A percentile compares a stretch with the other conserved stretches of the same genome.
These are phyloP conservation scores for Megaceryle maxima DNA, from an alignment of 2,113 vertebrate species.

Conservation along the genomic window DNA sequence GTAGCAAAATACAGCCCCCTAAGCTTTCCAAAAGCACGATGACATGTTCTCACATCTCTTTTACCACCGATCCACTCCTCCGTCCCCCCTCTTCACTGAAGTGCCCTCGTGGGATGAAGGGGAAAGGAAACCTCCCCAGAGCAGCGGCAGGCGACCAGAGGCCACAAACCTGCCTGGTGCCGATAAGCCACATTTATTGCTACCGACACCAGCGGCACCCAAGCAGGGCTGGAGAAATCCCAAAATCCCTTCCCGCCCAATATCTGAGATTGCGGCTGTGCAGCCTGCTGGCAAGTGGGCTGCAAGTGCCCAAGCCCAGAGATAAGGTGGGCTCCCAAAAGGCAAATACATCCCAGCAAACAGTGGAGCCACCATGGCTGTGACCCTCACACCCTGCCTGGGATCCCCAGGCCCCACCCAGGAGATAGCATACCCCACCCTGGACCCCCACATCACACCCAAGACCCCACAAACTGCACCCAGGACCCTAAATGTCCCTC, in stretches of 20 bases:
- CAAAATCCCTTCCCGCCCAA: neutral
- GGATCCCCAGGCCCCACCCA: neutral
- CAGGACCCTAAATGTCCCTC: neutral
- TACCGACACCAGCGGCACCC: neutral
- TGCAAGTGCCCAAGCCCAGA: rapidly evolving
- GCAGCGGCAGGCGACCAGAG: neutral
- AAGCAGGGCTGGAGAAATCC: neutral
- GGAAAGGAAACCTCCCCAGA: neutral
- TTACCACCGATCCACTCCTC: neutral
- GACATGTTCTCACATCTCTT: rapidly evolving
- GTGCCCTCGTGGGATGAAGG: neutral
- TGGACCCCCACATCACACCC: neutral
- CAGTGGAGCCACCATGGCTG: rapidly evolving
- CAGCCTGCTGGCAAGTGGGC: neutral
- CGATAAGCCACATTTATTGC: neutral
- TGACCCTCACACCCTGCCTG: rapidly evolving
- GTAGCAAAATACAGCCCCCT: neutral
- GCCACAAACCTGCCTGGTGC: neutral
- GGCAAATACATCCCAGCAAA: rapidly evolving
- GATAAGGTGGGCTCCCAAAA: neutral
- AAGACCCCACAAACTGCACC: neutral
- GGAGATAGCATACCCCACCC: neutral
- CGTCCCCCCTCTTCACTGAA: neutral
- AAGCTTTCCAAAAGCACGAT: neutral
- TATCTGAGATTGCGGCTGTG: rapidly evolving